phyloP scores from a whole-genome alignment of 2,888 invertebrate genomes.

The Epiblema foenella region DNA sequence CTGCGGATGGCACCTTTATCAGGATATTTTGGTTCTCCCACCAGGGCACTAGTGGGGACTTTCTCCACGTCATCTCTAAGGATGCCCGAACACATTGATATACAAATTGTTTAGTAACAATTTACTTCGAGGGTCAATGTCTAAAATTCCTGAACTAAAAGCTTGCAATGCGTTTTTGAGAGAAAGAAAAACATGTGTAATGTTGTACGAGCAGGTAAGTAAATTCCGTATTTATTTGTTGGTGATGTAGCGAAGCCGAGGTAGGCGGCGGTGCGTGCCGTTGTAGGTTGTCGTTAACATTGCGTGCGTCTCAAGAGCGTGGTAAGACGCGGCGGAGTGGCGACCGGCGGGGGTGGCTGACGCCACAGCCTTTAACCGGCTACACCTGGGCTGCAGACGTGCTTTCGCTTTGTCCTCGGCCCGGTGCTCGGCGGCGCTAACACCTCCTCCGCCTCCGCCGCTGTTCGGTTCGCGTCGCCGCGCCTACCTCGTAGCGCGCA shows the following conservation, averaged over 20 bases:
- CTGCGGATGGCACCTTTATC: no score
- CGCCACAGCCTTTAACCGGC: slow-evolving; percentile 61
- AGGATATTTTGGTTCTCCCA: no score
- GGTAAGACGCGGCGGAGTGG: slow-evolving; percentile 60
- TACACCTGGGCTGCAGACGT: slow-evolving; percentile 60
- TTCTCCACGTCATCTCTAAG: no score
- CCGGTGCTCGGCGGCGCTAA: slow-evolving; percentile 50
- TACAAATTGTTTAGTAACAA: no score
- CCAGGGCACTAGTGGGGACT: no score
- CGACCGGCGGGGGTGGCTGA: slow-evolving; percentile 53
- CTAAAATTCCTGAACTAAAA: no score
- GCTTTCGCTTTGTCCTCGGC: slow-evolving; percentile 70
- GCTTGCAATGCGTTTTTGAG: no score
- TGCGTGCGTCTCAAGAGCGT: slow-evolving; percentile 66
- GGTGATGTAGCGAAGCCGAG: slow-evolving; percentile 60
- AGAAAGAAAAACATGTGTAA: no score
- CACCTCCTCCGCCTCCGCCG: slow-evolving; percentile 58
- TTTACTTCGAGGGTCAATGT: no score
- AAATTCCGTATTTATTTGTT: slow-evolving; percentile 49
- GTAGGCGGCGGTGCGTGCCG: slow-evolving; percentile 65
- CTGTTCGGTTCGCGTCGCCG: slow-evolving; percentile 67
- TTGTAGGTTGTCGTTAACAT: slow-evolving; percentile 66
- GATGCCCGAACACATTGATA: no score
- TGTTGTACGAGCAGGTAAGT: no score
- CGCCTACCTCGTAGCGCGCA: slow-evolving; percentile 75